These are phyloP conservation scores for Campylomormyrus numenius DNA, from an alignment of 2,113 vertebrate species.

Conservation along the genomic window DNA sequence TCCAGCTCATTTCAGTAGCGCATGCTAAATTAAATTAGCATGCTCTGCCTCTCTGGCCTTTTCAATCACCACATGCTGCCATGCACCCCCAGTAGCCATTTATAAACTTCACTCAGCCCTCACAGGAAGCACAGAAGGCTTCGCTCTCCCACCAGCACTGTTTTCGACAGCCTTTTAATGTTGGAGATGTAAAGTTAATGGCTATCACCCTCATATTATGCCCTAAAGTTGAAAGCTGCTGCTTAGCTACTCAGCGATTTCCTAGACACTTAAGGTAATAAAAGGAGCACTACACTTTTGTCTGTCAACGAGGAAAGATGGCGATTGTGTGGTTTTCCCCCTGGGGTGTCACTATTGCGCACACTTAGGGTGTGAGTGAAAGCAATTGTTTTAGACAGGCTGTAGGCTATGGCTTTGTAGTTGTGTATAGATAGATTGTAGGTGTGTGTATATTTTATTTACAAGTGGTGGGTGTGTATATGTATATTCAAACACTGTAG, in stretches of 20 bases:
- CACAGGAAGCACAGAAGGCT: not conserved
- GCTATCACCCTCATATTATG: not conserved
- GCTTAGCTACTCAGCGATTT: not conserved
- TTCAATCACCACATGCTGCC: not conserved
- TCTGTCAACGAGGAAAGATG: not conserved
- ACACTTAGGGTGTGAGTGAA: not conserved
- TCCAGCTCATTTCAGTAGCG: not conserved
- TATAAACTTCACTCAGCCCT: not conserved
- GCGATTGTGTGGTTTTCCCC: not conserved
- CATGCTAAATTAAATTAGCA: not conserved
- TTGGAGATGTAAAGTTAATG: not conserved
- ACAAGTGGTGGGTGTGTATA: conserved; percentile 5
- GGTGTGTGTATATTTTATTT: not conserved
- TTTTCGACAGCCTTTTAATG: not conserved
- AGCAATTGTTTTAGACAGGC: not conserved
- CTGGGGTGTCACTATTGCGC: not conserved
- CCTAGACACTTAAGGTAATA: not conserved
- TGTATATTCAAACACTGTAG: not conserved
- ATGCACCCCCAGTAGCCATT: not conserved
- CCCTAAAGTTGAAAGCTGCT: not conserved
- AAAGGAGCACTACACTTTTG: not conserved
- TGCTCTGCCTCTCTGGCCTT: not conserved
- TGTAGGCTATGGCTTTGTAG: not conserved
- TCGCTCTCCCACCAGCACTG: not conserved
- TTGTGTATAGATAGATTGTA: not conserved